Percentiles rank a stretch among this genome's conserved stretches.
Conservation (phyloP, 2,797 vertebrate genomes). For the Pseudocheirus occidentalis region DNA sequence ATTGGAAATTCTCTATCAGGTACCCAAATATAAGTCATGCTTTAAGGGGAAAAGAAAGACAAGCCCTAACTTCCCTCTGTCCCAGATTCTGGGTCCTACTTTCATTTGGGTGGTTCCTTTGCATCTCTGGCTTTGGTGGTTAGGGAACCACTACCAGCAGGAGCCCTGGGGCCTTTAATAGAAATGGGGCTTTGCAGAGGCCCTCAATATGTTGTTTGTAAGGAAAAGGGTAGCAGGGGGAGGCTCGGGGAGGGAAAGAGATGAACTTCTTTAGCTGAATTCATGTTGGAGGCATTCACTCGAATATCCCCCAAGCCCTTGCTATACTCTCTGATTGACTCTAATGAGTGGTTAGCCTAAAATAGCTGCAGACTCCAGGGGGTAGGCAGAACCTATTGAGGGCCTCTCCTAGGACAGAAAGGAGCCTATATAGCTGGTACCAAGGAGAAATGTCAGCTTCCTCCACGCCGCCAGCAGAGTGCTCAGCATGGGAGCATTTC, state of each 20-base stretch:
- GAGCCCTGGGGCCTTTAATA: slow-evolving; percentile 3
- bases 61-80: slow-evolving; percentile 22
- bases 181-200: slow-evolving; percentile 18
- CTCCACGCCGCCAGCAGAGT: background rate
- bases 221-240: background rate
- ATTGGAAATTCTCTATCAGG: background rate
- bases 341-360: slow-evolving; percentile 61
- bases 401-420: slow-evolving; percentile 56
- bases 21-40: background rate
- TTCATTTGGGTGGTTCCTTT: background rate
- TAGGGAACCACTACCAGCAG: background rate
- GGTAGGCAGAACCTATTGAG: slow-evolving; percentile 31
- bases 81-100: slow-evolving; percentile 4
- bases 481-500: slow-evolving; percentile 55
- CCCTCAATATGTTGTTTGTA: slow-evolving; percentile 8
- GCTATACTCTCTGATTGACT: slow-evolving; percentile 50
- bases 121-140: background rate
- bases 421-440: background rate
- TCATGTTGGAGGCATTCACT: slow-evolving; percentile 63
- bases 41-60: background rate
- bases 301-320: slow-evolving; percentile 51
- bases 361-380: slow-evolving; percentile 60
- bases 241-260: slow-evolving; percentile 21
- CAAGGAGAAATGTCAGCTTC: background rate
- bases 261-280: slow-evolving; percentile 64